Conservation (phyloP, 2,797 vertebrate genomes). For the Rhabdophis nuchalis region DNA sequence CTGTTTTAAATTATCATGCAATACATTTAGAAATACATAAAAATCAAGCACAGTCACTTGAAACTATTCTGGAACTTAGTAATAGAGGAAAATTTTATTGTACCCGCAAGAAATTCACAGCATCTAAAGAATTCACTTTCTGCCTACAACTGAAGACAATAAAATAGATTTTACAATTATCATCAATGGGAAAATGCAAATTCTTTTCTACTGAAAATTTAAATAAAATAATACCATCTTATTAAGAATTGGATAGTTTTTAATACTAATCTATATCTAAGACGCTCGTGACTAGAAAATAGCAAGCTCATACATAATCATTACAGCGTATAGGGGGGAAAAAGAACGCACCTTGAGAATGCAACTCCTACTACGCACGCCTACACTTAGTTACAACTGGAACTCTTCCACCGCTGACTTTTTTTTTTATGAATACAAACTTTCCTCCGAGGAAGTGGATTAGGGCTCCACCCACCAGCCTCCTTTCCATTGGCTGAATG, state of each 20-base stretch:
- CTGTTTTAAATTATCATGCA: neutral
- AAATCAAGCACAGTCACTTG: neutral
- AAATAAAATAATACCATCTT: neutral
- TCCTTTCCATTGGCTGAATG: conserved; percentile 30
- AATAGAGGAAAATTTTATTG: neutral
- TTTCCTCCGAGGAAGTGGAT: conserved; percentile 17
- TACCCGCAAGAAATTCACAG: neutral
- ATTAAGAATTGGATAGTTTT: neutral
- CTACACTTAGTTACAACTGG: neutral
- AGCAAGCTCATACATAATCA: neutral
- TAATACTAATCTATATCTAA: neutral
- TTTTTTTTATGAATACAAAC: conserved; percentile 59
- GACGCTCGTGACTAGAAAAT: neutral
- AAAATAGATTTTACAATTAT: neutral
- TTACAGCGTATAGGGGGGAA: neutral
- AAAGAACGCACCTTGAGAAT: neutral
- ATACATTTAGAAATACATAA: neutral
- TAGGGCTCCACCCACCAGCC: conserved; percentile 27
- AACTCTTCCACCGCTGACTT: neutral
- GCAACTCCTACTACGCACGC: neutral
- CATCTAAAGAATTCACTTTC: neutral
- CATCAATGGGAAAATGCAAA: neutral
- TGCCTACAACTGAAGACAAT: neutral
- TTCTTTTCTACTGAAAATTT: neutral
- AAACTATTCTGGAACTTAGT: neutral